phyloP scores from a whole-genome alignment of 2,113 vertebrate genomes.

The Dryoscopus gambensis region DNA sequence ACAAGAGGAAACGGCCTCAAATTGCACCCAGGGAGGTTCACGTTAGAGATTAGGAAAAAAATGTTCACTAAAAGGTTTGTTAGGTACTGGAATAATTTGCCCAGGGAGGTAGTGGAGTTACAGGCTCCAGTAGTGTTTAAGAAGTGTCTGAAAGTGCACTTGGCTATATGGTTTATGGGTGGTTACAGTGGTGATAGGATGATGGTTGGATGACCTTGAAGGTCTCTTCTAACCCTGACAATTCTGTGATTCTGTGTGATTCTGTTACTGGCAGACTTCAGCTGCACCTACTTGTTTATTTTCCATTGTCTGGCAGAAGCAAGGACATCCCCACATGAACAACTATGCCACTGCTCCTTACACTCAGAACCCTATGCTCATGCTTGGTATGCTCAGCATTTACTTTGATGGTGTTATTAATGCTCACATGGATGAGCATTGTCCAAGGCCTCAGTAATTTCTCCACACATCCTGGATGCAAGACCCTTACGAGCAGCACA shows the following conservation, averaged over 20 bases:
- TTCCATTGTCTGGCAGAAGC: neutral
- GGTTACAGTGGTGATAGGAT: neutral
- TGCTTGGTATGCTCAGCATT: neutral
- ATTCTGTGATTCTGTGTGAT: neutral
- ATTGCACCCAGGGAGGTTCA: neutral
- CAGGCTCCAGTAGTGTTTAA: accelerated
- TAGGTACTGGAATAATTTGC: neutral
- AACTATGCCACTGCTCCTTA: neutral
- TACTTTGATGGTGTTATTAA: neutral
- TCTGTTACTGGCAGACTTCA: neutral
- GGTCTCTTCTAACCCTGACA: neutral
- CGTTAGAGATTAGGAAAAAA: neutral
- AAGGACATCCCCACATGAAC: neutral
- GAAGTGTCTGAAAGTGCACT: neutral
- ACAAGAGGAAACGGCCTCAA: neutral
- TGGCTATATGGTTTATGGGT: neutral
- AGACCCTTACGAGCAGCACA: neutral
- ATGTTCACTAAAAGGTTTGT: neutral
- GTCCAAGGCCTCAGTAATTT: neutral
- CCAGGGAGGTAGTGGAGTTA: neutral
- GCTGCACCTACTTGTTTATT: neutral
- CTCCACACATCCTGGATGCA: neutral
- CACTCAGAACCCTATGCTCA: neutral
- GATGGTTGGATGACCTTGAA: neutral
- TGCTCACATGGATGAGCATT: neutral